phyloP scores from a whole-genome alignment of 2,797 vertebrate genomes.

The Sebastes trivittatus region DNA sequence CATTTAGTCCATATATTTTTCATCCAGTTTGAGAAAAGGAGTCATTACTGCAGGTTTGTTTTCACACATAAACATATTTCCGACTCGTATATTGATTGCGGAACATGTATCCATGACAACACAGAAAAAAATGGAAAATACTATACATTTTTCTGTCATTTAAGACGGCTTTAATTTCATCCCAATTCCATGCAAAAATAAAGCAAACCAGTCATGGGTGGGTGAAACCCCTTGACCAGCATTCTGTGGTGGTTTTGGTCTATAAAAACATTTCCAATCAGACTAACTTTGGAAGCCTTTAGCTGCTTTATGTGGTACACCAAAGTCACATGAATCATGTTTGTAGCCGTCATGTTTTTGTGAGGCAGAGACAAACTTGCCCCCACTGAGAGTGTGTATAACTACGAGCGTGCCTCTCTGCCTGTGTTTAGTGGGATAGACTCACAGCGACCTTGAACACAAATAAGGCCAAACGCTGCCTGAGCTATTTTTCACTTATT shows the following conservation, averaged over 20 bases:
- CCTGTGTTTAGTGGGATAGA: constrained; percentile 6
- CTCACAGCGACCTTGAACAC: constrained; percentile 49
- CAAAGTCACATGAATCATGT: constrained; percentile 25
- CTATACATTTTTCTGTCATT: neutral
- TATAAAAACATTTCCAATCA: neutral
- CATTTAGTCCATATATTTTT: no score
- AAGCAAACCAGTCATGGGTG: neutral
- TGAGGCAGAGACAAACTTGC: neutral
- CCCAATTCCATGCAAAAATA: neutral
- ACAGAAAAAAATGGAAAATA: neutral
- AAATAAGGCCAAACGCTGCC: constrained; percentile 42
- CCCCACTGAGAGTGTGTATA: neutral
- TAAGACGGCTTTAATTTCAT: neutral
- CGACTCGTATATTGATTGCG: neutral
- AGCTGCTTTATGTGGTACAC: neutral
- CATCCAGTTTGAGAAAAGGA: neutral
- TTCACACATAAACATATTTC: neutral
- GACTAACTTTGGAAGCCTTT: neutral
- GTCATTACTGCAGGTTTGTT: neutral
- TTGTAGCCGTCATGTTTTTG: neutral
- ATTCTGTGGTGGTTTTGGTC: neutral
- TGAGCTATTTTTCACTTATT: constrained; percentile 50
- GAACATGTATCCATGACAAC: neutral
- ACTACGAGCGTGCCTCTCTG: neutral
- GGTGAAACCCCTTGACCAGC: neutral